Percentiles rank a stretch among this genome's conserved stretches.
These are phyloP conservation scores for Trisateles emortualis DNA, from an alignment of 2,888 invertebrate genomes.

Conservation along the genomic window DNA sequence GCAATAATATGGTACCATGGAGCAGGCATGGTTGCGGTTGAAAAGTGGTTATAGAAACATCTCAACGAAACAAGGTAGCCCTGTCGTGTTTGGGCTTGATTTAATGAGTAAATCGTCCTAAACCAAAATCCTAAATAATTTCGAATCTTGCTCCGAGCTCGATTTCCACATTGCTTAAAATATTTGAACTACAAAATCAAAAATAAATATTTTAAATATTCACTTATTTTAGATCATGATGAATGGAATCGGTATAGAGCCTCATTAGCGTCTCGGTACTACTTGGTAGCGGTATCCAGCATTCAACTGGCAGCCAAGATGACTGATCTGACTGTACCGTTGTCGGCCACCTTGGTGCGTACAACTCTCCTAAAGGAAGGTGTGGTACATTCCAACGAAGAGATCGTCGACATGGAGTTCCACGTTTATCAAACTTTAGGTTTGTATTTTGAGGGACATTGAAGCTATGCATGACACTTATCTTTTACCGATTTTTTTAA, in stretches of 20 bases:
- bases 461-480: neutral
- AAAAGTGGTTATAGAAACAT: too few relatives aligned
- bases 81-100: too few relatives aligned
- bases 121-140: too few relatives aligned
- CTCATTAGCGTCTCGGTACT: constrained; percentile 32
- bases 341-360: constrained; percentile 45
- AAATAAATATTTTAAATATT: neutral
- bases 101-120: too few relatives aligned
- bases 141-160: too few relatives aligned
- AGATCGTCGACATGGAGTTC: constrained; percentile 56
- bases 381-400: constrained; percentile 36
- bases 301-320: constrained; percentile 66
- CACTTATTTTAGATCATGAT: constrained; percentile 26
- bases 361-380: constrained; percentile 43
- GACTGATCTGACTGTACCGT: constrained; percentile 39
- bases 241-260: constrained; percentile 46
- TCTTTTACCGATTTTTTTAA: too few relatives aligned
- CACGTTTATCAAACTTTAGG: constrained; percentile 57
- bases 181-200: too few relatives aligned
- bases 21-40: too few relatives aligned
- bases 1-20: too few relatives aligned
- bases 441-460: constrained; percentile 22
- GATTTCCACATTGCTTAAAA: neutral
- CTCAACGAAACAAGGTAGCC: too few relatives aligned
- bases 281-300: constrained; percentile 57